Conservation (phyloP, 2,888 invertebrate species). For the Synanthedon vespiformis region DNA sequence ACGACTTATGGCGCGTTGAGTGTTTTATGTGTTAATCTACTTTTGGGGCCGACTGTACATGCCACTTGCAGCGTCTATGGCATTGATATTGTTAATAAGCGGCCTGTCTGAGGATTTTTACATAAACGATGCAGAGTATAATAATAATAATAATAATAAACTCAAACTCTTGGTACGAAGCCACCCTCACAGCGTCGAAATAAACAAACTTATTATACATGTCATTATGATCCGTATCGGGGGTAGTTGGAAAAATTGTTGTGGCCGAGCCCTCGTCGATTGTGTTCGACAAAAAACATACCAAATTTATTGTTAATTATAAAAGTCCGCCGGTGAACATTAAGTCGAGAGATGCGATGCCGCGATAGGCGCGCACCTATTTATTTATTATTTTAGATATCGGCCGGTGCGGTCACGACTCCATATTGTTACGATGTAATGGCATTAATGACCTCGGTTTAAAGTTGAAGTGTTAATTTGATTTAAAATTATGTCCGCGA, state of each 20-base stretch:
- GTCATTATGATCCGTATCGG: conserved; percentile 63
- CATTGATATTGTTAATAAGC: too few relatives aligned
- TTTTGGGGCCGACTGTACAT: too few relatives aligned
- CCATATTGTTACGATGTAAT: conserved; percentile 66
- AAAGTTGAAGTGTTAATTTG: conserved; percentile 71
- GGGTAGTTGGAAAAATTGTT: conserved; percentile 49
- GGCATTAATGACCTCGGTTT: conserved; percentile 67
- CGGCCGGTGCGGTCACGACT: conserved; percentile 62
- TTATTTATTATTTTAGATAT: conserved; percentile 70
- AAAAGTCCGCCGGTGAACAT: conserved; percentile 63
- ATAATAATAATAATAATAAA: too few relatives aligned
- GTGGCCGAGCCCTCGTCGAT: conserved; percentile 33
- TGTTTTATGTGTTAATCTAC: too few relatives aligned
- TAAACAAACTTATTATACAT: neutral
- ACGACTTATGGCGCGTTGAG: too few relatives aligned
- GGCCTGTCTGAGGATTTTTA: too few relatives aligned
- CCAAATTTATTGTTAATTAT: conserved; percentile 71
- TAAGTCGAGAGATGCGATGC: conserved; percentile 59
- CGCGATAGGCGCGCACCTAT: conserved; percentile 56
- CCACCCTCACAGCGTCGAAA: neutral
- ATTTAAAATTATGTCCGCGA: conserved; percentile 67
- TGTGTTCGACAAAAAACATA: conserved; percentile 53
- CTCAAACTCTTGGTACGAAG: too few relatives aligned
- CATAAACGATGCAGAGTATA: too few relatives aligned
- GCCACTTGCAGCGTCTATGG: too few relatives aligned